phyloP scores from a whole-genome alignment of 1,140 invertebrate species.

The Heliconius congener region DNA sequence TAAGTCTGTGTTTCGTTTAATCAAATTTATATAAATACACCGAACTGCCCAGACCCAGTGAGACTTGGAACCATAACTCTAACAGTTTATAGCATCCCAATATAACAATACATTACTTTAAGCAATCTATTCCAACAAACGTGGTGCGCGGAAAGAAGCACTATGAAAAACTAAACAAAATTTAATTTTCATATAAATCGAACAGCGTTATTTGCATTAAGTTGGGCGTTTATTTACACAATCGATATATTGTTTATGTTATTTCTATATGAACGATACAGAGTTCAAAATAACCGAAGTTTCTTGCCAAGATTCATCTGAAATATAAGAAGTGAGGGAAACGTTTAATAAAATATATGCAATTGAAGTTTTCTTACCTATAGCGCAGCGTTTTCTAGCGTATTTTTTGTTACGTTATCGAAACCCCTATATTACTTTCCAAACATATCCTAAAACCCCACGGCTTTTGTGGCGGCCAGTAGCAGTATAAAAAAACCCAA shows the following conservation, averaged over 20 bases:
- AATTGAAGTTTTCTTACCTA: neutral
- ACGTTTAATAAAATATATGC: slow-evolving; percentile 11
- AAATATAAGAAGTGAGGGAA: slow-evolving; percentile 14
- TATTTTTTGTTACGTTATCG: no score
- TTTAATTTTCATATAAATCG: neutral
- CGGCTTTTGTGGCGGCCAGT: no score
- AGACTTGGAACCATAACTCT: no score
- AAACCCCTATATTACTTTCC: no score
- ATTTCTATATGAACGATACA: slow-evolving; percentile 11
- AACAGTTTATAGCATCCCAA: no score
- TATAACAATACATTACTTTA: neutral
- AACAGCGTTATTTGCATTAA: neutral
- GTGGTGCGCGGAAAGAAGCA: neutral
- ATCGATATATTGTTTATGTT: slow-evolving; percentile 24
- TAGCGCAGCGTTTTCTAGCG: no score
- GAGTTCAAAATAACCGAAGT: slow-evolving; percentile 16
- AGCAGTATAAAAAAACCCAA: no score
- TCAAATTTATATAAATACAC: no score
- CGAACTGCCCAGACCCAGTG: no score
- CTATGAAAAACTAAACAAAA: neutral
- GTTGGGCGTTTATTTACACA: slow-evolving; percentile 23
- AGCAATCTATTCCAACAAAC: neutral
- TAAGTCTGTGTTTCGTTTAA: no score
- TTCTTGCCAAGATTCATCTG: slow-evolving; percentile 19
- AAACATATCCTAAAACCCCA: no score